Percentiles rank a stretch among this genome's conserved stretches.
Evolutionary conservation across 2,888 invertebrate species (phyloP).

Genomic region (Oscheius onirici): DNA sequence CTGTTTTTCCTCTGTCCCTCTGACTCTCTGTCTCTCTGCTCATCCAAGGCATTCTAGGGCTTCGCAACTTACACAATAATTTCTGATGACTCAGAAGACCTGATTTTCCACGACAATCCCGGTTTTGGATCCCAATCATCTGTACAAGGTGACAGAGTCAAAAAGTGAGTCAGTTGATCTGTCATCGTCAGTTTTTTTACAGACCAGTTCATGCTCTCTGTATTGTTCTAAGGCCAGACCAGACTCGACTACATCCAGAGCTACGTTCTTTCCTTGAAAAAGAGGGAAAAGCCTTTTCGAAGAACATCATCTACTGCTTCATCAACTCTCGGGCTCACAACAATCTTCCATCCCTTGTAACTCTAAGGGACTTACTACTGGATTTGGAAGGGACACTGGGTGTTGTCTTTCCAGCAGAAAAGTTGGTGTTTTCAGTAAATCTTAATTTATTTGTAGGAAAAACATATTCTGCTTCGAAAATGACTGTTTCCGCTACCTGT

Average conservation of each 20-base stretch:
- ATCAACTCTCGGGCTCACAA: constrained; percentile 42
- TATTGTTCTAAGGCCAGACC: constrained; percentile 48
- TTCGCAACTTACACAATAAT: too few species aligned
- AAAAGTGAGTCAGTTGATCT: too few species aligned
- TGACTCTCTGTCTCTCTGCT: too few species aligned
- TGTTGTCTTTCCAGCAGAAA: neutral
- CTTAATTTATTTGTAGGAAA: neutral
- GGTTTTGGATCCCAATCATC: too few species aligned
- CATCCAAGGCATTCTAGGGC: too few species aligned
- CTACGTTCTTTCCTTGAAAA: constrained; percentile 56
- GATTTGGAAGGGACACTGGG: neutral
- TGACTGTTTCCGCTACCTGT: constrained; percentile 15
- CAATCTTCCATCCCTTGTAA: neutral
- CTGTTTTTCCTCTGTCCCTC: too few species aligned
- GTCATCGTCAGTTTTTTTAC: neutral
- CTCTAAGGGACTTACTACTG: neutral
- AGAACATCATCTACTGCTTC: constrained; percentile 59
- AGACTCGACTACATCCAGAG: constrained; percentile 29
- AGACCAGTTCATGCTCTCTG: constrained; percentile 38
- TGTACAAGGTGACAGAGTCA: too few species aligned
- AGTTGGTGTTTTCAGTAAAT: neutral
- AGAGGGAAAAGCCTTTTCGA: constrained; percentile 46
- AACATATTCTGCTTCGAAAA: constrained; percentile 3
- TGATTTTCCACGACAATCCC: too few species aligned
- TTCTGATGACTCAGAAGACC: too few species aligned